Conservation (phyloP, 2,888 invertebrate species). For the Ditula angustiorana region DNA sequence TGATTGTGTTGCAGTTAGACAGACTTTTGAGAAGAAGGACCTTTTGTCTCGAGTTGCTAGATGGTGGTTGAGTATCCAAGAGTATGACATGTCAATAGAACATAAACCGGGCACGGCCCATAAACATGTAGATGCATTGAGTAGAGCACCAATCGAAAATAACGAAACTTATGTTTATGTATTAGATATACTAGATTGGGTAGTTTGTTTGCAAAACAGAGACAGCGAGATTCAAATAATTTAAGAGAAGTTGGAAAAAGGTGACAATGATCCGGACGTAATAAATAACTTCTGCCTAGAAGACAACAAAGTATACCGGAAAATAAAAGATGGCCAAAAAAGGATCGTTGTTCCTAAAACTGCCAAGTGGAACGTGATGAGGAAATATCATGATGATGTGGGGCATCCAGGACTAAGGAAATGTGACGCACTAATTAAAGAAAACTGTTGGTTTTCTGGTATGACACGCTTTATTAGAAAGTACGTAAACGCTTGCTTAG, state of each 20-base stretch:
- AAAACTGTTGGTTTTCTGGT: conserved; percentile 42
- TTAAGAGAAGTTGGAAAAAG: not conserved
- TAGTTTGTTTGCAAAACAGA: not conserved
- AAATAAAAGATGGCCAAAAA: not conserved
- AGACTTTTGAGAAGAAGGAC: not conserved
- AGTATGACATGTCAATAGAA: conserved; percentile 4
- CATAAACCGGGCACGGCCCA: not conserved
- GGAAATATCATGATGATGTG: conserved; percentile 8
- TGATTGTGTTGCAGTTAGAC: not conserved
- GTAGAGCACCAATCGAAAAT: not conserved
- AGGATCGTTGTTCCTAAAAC: not conserved
- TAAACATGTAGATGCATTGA: conserved; percentile 1
- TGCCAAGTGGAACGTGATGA: not conserved
- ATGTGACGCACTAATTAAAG: conserved; percentile 40
- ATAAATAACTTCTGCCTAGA: not conserved
- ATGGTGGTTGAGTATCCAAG: conserved; percentile 3
- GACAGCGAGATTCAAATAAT: not conserved
- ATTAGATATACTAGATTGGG: not conserved
- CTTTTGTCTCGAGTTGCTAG: not conserved
- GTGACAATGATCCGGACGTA: not conserved
- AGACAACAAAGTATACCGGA: not conserved
- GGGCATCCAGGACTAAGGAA: conserved; percentile 42
- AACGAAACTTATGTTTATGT: not conserved
- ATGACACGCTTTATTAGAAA: conserved; percentile 39
- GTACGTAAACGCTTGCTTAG: conserved; percentile 38